These are phyloP conservation scores for Eupristina koningsbergeri DNA, from an alignment of 1,140 invertebrate genomes.

Conservation along the genomic window DNA sequence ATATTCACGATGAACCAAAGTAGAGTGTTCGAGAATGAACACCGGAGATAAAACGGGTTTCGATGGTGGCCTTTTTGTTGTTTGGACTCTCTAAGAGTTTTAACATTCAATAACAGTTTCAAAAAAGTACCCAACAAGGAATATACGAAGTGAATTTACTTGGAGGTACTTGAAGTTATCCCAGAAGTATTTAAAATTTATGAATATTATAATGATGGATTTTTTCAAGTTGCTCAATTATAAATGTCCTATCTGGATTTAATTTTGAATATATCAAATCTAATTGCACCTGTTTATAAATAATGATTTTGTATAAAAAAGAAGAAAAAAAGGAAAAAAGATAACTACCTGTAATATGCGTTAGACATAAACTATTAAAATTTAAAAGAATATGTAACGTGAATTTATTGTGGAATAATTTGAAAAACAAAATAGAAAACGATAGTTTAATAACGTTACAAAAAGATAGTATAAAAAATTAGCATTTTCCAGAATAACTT, in stretches of 20 bases:
- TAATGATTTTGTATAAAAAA: neutral
- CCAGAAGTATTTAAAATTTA: conserved; percentile 14
- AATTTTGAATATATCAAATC: conserved; percentile 7
- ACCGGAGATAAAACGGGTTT: neutral
- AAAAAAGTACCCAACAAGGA: neutral
- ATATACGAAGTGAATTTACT: neutral
- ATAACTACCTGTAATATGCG: neutral
- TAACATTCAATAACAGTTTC: neutral
- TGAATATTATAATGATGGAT: conserved; percentile 3
- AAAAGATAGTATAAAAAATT: too few relatives aligned
- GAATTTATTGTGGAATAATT: too few relatives aligned
- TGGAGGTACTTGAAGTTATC: neutral
- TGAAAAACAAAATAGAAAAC: too few relatives aligned
- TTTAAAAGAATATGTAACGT: too few relatives aligned
- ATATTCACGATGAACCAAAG: neutral
- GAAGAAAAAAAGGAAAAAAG: too few relatives aligned
- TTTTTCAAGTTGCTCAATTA: neutral
- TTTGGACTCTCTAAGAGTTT: neutral
- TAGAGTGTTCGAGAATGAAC: neutral
- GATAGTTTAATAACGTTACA: too few relatives aligned
- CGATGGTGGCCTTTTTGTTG: neutral
- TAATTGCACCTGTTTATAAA: neutral
- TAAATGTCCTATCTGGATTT: neutral
- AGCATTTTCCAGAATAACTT: too few relatives aligned
- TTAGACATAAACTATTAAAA: neutral